These are phyloP conservation scores for Diadromus collaris DNA, from an alignment of 2,888 invertebrate genomes.

Conservation along the genomic window DNA sequence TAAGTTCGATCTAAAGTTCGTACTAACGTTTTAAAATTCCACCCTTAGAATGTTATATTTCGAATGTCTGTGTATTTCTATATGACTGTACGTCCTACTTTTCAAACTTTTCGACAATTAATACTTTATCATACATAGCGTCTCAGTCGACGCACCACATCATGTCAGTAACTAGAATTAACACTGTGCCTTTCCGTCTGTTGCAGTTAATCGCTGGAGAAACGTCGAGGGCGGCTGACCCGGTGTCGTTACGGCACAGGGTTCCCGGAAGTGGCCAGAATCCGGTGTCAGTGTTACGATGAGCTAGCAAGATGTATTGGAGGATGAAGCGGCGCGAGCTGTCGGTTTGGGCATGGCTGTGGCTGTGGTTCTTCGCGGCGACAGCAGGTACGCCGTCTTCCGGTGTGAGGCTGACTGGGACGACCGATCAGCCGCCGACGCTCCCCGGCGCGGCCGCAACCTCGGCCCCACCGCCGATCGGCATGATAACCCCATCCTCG, in stretches of 20 bases:
- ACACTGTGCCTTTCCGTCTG: slow-evolving; percentile 39
- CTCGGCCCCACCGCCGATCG: slow-evolving; percentile 56
- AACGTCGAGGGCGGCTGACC: slow-evolving; percentile 32
- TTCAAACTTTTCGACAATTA: too few relatives aligned
- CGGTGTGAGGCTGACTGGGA: slow-evolving; percentile 53
- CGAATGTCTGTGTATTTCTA: too few relatives aligned
- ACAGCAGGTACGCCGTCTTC: slow-evolving; percentile 72
- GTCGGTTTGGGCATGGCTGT: slow-evolving; percentile 78
- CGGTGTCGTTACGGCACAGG: slow-evolving; percentile 20
- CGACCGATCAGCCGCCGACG: slow-evolving; percentile 48
- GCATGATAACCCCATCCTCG: slow-evolving; percentile 53
- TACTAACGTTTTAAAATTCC: too few relatives aligned
- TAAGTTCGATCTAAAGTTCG: too few relatives aligned
- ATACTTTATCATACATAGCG: too few relatives aligned
- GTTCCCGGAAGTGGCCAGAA: slow-evolving; percentile 39
- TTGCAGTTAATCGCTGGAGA: slow-evolving; percentile 64
- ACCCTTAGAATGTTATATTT: too few relatives aligned
- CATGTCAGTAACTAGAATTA: neutral
- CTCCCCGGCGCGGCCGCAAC: slow-evolving; percentile 29
- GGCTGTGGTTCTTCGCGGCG: slow-evolving; percentile 77
- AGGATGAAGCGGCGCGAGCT: slow-evolving; percentile 77
- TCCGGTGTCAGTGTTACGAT: slow-evolving; percentile 67
- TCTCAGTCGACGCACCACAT: too few relatives aligned
- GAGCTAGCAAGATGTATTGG: slow-evolving; percentile 78
- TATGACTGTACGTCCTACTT: too few relatives aligned